Conservation (phyloP, 2,888 invertebrate genomes). For the Drosophila diplacantha region DNA sequence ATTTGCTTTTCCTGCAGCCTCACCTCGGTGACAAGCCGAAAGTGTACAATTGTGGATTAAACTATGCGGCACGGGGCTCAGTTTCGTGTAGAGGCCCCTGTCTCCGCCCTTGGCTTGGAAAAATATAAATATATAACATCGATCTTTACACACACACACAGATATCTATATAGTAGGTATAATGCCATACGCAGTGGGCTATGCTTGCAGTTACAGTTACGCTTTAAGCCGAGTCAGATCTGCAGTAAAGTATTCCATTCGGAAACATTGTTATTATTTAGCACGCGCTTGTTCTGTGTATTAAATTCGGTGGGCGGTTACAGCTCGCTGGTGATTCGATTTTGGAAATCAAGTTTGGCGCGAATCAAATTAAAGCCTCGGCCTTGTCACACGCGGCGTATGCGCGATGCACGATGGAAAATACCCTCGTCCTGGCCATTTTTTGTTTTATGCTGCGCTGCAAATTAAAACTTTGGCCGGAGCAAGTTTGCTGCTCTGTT, state of each 20-base stretch:
- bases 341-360: constrained; percentile 23
- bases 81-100: constrained; percentile 6
- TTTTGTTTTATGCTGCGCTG: constrained; percentile 27
- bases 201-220: constrained; percentile 3
- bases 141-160: constrained; percentile 8
- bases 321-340: constrained; percentile 51
- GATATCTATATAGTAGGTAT: constrained; percentile 19
- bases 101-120: constrained; percentile 15
- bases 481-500: constrained; percentile 36
- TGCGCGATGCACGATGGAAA: constrained; percentile 40
- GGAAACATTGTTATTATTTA: constrained; percentile 20
- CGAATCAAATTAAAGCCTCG: constrained; percentile 45
- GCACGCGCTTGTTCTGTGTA: constrained; percentile 27
- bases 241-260: constrained; percentile 29
- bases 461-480: constrained; percentile 60
- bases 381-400: constrained; percentile 45
- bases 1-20: constrained; percentile 39
- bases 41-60: constrained; percentile 28
- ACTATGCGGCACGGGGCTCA: constrained; percentile 16
- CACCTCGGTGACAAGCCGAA: constrained; percentile 38
- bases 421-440: constrained; percentile 9
- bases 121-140: constrained; percentile 31
- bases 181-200: constrained; percentile 20
- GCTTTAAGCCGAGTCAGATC: constrained; percentile 22
- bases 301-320: constrained; percentile 70